Base-by-base conservation (phyloP, 2,797 vertebrate genomes). In the Melanotaenia boesemani region DNA sequence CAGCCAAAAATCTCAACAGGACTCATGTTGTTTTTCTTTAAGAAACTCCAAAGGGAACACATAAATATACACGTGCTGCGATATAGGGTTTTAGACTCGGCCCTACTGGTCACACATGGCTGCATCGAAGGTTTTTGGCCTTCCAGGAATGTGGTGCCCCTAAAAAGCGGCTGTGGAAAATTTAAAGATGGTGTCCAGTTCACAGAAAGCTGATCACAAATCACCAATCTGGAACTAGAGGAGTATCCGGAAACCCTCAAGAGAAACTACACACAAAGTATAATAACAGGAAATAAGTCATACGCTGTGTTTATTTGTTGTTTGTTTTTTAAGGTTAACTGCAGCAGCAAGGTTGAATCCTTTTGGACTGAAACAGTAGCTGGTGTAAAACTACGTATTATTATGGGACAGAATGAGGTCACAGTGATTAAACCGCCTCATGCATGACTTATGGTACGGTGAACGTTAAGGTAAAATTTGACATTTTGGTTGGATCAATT, bases 121-220 rank as follows among this genome's bases (percentile, higher is more conserved):
- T 52, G 62, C 67, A 76, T 81, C 70, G 82, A 86, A 86, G 83
- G 67, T 54, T 64, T 62, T 64, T 18, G 26, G 63, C 39, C 62
- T 69, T 57, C 37, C n/a, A 83, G 74, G 86, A 90, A 92, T 88
- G 74, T 32, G 18, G 26, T 11, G 26, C 54, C 37, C 18, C 75
- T 54, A 26, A 44, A 28, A 26, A 24, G 7, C 5, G 37, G 24
- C 2, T 28, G 18, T 20, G n/a, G 26, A 28, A 65, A 44, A 67
- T 58, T 64, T 68, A 72, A 78, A 69, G 68, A 37, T 39, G n/a
- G 41, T 57, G 5, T 59, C 39, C 18, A 32, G 4, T 24, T 2
- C 39, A 50, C 20, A 57, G 44, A 46, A 57, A 36, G 50, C 9
- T 1, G 1, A 76, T 67, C 64, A 22, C 74, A 83, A 86, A 83